Conservation (phyloP, 64 coral and sea anemone genomes). For the Pocillopora damicornis region DNA sequence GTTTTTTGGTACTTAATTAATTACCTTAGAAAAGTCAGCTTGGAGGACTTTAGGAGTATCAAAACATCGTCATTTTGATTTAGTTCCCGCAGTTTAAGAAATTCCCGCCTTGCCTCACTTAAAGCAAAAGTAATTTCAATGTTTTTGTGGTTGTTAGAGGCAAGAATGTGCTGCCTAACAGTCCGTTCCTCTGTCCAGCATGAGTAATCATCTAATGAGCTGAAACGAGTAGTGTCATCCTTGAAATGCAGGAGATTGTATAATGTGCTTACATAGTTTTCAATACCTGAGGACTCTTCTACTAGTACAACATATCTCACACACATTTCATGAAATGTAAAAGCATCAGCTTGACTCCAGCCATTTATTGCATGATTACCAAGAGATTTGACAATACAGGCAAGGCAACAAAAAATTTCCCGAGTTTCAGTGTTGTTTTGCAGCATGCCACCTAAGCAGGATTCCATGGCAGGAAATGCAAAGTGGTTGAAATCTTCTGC, state of each 20-base stretch:
- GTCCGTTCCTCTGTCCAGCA: conserved; percentile 57
- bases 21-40: conserved; percentile 58
- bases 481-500: conserved; percentile 53
- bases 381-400: conserved; percentile 46
- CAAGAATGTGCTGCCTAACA: conserved; percentile 33
- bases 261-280: conserved; percentile 48
- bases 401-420: conserved; percentile 49
- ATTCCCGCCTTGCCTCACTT: conserved; percentile 49
- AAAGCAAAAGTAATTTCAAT: conserved; percentile 65
- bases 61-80: not conserved
- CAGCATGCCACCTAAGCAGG: conserved; percentile 44
- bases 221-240: conserved; percentile 49
- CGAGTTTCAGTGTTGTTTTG: conserved; percentile 25
- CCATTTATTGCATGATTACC: conserved; percentile 56
- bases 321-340: conserved; percentile 54
- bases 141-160: conserved; percentile 54
- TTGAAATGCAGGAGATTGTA: conserved; percentile 54
- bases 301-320: conserved; percentile 51
- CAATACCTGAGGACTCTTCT: conserved; percentile 47
- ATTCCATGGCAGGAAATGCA: conserved; percentile 55
- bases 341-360: conserved; percentile 38
- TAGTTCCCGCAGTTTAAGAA: conserved; percentile 44
- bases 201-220: conserved; percentile 53
- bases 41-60: conserved; percentile 15
- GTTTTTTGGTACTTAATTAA: no score